Conservation (phyloP, 2,888 invertebrate species). For the Heliconius sara region DNA sequence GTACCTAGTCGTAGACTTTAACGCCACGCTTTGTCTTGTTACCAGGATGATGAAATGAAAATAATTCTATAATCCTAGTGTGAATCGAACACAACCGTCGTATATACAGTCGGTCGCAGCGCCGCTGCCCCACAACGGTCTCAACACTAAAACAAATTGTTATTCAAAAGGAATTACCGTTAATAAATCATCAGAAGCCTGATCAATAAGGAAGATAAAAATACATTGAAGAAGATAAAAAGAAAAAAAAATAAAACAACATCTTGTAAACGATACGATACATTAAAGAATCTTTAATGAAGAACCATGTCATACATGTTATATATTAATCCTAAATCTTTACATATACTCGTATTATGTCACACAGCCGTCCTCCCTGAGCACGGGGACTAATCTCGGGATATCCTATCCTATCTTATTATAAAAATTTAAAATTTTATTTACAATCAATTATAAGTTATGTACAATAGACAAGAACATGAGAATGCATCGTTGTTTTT, state of each 20-base stretch:
- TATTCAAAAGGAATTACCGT: background rate
- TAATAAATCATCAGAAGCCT: background rate
- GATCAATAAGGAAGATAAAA: too few species aligned
- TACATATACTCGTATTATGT: constrained; percentile 14
- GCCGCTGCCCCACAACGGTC: too few species aligned
- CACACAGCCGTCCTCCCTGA: constrained; percentile 27
- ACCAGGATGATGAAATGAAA: too few species aligned
- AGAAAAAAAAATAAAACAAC: constrained; percentile 35
- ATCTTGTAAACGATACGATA: constrained; percentile 28
- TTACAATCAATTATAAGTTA: constrained; percentile 23
- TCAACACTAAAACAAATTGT: background rate
- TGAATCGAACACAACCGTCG: too few species aligned
- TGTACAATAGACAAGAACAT: constrained; percentile 2
- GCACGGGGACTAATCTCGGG: constrained; percentile 18
- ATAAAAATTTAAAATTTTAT: constrained; percentile 24
- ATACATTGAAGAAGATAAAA: background rate
- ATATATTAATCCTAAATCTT: constrained; percentile 18
- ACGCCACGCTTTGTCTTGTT: too few species aligned
- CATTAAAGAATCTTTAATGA: constrained; percentile 42
- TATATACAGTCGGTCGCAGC: too few species aligned
- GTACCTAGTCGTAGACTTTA: too few species aligned
- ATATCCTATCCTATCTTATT: background rate
- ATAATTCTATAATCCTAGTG: too few species aligned
- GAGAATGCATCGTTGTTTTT: constrained; percentile 24
- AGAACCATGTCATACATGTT: constrained; percentile 48